phyloP scores from a whole-genome alignment of 2,113 vertebrate genomes.

The Gasterosteus nipponicus region DNA sequence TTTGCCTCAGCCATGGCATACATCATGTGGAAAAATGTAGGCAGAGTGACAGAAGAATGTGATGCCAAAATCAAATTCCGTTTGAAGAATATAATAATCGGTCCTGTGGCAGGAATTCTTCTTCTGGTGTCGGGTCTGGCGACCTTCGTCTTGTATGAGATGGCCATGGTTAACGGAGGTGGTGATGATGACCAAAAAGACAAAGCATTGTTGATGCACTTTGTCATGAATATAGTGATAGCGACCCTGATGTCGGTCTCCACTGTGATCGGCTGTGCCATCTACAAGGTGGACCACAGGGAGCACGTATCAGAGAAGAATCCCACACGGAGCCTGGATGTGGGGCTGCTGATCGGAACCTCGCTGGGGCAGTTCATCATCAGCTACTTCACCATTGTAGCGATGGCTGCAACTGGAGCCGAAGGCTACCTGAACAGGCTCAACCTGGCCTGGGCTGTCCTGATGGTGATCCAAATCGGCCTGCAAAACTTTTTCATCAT shows the following conservation, averaged over 20 bases:
- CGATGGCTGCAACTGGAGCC: constrained; percentile 83
- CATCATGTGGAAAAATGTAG: constrained; percentile 97
- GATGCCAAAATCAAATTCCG: constrained; percentile 78
- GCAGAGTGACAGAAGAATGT: constrained; percentile 82
- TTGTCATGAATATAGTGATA: constrained; percentile 86
- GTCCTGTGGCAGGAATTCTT: constrained; percentile 83
- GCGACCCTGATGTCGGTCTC: constrained; percentile 86
- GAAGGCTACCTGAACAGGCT: constrained; percentile 79
- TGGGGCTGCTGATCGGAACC: constrained; percentile 90
- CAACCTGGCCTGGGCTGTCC: constrained; percentile 84
- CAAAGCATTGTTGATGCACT: constrained; percentile 86
- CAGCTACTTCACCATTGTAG: constrained; percentile 92
- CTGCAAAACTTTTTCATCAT: constrained; percentile 95
- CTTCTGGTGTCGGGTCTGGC: constrained; percentile 86
- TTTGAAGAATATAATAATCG: constrained; percentile 79
- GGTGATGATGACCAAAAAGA: constrained; percentile 42
- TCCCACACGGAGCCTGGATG: constrained; percentile 91
- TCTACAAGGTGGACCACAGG: constrained; percentile 89
- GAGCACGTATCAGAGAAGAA: constrained; percentile 90
- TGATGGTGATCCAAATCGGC: constrained; percentile 89
- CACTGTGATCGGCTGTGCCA: constrained; percentile 81
- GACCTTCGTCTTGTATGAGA: constrained; percentile 90
- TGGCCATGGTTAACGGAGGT: constrained; percentile 76
- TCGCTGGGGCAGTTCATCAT: constrained; percentile 92
- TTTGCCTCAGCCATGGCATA: constrained; percentile 95